Evolutionary conservation across 1,140 invertebrate genomes (phyloP).

Genomic region (Brachionus sp.): DNA sequence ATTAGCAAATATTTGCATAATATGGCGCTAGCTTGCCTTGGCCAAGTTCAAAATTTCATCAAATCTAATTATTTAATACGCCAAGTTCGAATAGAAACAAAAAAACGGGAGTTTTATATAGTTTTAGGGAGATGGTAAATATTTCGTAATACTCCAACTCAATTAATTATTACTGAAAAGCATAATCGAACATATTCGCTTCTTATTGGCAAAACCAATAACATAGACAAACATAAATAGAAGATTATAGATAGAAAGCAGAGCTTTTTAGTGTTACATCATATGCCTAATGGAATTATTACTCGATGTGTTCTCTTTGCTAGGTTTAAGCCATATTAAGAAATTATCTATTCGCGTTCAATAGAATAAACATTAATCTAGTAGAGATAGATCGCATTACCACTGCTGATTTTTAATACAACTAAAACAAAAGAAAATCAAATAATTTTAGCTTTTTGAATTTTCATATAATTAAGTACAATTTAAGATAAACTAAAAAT

Average conservation of each 20-base stretch:
- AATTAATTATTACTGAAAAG: constrained; percentile 27
- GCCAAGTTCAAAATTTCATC: neutral
- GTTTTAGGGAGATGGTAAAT: neutral
- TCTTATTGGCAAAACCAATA: constrained; percentile 17
- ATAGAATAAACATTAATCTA: constrained; percentile 9
- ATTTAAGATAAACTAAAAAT: constrained; percentile 10
- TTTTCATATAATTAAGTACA: constrained; percentile 29
- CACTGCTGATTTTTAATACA: neutral
- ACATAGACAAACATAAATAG: neutral
- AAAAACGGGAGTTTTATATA: neutral
- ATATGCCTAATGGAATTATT: neutral
- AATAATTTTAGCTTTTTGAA: neutral
- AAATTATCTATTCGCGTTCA: constrained; percentile 14
- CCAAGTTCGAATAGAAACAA: neutral
- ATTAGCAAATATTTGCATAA: neutral
- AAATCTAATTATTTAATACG: constrained; percentile 15
- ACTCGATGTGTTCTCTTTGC: neutral
- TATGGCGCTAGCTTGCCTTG: neutral
- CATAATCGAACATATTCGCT: neutral
- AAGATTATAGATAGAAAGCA: neutral
- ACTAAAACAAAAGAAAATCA: neutral
- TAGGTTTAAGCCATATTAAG: constrained; percentile 25
- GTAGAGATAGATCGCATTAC: constrained; percentile 29
- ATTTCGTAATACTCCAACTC: constrained; percentile 29
- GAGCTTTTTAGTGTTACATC: neutral